Percentiles rank a stretch among this genome's conserved stretches.
Conservation (phyloP, 2,113 vertebrate genomes). For the Rhabdomys dilectus region DNA sequence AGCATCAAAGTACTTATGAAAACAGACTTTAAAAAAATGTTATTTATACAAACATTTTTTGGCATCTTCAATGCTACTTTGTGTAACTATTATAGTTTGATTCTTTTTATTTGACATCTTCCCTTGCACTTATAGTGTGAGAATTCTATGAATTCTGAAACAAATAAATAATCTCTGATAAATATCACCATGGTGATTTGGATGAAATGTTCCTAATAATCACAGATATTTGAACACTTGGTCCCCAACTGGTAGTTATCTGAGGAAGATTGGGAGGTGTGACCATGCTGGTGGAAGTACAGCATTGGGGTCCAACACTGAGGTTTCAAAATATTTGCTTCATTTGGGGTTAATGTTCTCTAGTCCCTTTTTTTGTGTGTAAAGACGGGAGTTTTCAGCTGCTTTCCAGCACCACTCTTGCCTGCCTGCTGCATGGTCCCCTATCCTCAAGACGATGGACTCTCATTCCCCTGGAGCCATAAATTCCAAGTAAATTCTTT, state of each 20-base stretch:
- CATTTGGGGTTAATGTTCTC: not conserved
- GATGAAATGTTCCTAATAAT: not conserved
- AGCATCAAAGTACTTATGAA: slow-evolving; percentile 64
- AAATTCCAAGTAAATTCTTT: not conserved
- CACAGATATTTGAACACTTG: not conserved
- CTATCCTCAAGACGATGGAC: not conserved
- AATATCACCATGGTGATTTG: not conserved
- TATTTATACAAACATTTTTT: slow-evolving; percentile 35
- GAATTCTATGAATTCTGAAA: slow-evolving; percentile 11
- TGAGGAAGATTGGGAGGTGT: not conserved
- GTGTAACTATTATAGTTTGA: not conserved
- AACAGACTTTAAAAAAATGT: slow-evolving; percentile 67
- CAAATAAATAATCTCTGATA: not conserved
- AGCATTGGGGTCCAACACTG: not conserved
- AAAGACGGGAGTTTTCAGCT: not conserved
- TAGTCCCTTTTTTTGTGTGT: not conserved
- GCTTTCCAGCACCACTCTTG: not conserved
- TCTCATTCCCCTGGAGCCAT: not conserved
- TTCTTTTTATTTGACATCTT: not conserved
- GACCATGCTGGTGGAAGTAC: not conserved
- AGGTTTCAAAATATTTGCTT: not conserved
- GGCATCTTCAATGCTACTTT: slow-evolving; percentile 1
- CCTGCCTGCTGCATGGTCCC: too few species aligned
- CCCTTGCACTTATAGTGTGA: not conserved
- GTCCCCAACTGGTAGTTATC: not conserved